Conservation (phyloP, 2,888 invertebrate genomes). For the Therioaphis trifolii region DNA sequence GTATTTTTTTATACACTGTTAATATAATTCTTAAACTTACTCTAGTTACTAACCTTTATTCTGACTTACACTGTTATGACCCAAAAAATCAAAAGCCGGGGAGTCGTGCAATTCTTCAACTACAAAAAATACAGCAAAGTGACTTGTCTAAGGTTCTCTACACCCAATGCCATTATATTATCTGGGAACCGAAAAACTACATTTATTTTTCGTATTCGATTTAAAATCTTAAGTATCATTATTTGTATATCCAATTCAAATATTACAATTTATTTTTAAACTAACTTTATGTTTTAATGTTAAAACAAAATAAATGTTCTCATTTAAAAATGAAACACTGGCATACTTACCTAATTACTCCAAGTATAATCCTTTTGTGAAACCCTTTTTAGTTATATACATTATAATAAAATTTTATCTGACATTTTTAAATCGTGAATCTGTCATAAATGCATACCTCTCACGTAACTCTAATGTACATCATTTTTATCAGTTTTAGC, state of each 20-base stretch:
- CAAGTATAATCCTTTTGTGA: conserved; percentile 19
- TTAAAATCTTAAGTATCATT: neutral
- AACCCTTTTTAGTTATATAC: conserved; percentile 9
- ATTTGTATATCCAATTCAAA: neutral
- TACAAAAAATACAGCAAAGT: conserved; percentile 3
- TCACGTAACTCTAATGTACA: conserved; percentile 22
- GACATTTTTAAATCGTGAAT: conserved; percentile 38
- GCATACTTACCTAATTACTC: conserved; percentile 15
- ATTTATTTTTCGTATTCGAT: conserved; percentile 33
- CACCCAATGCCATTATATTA: neutral
- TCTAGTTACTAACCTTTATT: neutral
- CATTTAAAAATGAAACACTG: conserved; percentile 36
- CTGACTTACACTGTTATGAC: conserved; percentile 4
- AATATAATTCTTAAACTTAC: neutral
- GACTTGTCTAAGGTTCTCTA: no score
- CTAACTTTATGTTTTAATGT: neutral
- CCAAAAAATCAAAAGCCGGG: neutral
- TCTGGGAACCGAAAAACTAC: no score
- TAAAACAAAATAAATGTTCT: conserved; percentile 19
- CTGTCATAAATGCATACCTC: conserved; percentile 14
- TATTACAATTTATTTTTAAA: conserved; percentile 5
- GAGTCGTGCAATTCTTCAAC: neutral
- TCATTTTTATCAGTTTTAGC: conserved; percentile 40
- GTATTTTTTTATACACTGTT: conserved; percentile 31
- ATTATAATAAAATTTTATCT: conserved; percentile 9